phyloP scores from a whole-genome alignment of 2,797 vertebrate species.

The Pterois miles region DNA sequence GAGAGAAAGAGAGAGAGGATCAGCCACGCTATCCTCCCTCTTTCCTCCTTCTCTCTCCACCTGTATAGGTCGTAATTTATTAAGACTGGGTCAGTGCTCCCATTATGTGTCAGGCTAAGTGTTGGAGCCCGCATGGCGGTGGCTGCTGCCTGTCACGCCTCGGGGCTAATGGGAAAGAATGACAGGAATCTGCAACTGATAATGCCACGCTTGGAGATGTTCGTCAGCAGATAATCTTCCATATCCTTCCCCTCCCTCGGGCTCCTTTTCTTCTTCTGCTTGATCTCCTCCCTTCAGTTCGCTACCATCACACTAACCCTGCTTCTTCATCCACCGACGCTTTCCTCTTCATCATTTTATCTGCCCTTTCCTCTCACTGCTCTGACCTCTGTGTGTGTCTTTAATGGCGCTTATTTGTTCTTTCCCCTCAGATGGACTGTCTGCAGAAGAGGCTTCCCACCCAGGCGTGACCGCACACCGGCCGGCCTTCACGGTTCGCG shows the following conservation, averaged over 20 bases:
- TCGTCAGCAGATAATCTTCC: slow-evolving; percentile 78
- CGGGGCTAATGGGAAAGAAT: slow-evolving; percentile 82
- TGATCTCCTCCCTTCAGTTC: slow-evolving; percentile 21
- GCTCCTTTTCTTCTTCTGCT: slow-evolving; percentile 45
- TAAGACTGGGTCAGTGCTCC: slow-evolving; percentile 27
- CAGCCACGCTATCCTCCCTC: background rate
- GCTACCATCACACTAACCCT: background rate
- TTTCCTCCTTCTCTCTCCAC: slow-evolving; percentile 21
- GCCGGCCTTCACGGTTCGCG: background rate
- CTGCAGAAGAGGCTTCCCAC: background rate
- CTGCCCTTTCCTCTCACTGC: slow-evolving; percentile 12
- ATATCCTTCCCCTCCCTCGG: slow-evolving; percentile 71
- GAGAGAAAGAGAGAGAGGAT: background rate
- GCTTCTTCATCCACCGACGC: background rate
- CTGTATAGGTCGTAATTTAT: slow-evolving; percentile 31
- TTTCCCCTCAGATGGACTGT: slow-evolving; percentile 42
- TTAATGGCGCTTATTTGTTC: slow-evolving; percentile 5
- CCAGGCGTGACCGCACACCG: background rate
- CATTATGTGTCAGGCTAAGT: slow-evolving; percentile 32
- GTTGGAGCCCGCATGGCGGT: slow-evolving; percentile 45
- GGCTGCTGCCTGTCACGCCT: slow-evolving; percentile 59
- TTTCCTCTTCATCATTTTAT: background rate
- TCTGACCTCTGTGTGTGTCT: background rate
- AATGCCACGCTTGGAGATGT: slow-evolving; percentile 77
- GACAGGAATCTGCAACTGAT: slow-evolving; percentile 81